These are phyloP conservation scores for Phaenicophaeus curvirostris DNA, from an alignment of 2,797 vertebrate genomes.

Conservation along the genomic window DNA sequence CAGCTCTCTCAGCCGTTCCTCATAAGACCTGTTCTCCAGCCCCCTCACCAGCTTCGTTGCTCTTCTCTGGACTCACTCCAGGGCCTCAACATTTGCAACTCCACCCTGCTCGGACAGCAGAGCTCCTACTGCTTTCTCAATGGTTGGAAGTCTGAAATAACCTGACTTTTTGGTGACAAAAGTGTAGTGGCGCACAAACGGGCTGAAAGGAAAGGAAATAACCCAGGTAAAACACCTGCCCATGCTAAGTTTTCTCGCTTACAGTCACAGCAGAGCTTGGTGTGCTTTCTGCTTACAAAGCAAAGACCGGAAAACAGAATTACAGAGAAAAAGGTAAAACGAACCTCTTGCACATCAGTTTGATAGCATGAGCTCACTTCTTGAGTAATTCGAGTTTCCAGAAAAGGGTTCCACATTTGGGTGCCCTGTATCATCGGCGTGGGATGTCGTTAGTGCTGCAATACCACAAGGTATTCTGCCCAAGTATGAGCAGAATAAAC, in stretches of 20 bases:
- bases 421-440: accelerated
- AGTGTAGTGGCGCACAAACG: not conserved
- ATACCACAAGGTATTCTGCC: accelerated
- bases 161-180: too few relatives aligned
- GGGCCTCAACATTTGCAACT: too few relatives aligned
- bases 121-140: too few relatives aligned
- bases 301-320: not conserved
- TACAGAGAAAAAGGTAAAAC: accelerated
- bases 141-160: too few relatives aligned
- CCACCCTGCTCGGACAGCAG: too few relatives aligned
- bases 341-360: not conserved
- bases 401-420: accelerated
- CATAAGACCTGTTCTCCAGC: too few relatives aligned
- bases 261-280: not conserved
- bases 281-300: accelerated
- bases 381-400: too few relatives aligned
- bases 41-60: too few relatives aligned
- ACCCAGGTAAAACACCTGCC: accelerated
- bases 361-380: accelerated
- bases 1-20: too few relatives aligned
- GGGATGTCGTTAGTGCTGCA: accelerated
- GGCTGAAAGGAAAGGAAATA: not conserved
- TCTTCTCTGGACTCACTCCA: too few relatives aligned
- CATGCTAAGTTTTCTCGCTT: accelerated
- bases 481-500: accelerated